Percentiles rank a stretch among this genome's conserved stretches.
phyloP scores from a whole-genome alignment of 1,140 invertebrate species.

The Helicorthomorpha holstii region DNA sequence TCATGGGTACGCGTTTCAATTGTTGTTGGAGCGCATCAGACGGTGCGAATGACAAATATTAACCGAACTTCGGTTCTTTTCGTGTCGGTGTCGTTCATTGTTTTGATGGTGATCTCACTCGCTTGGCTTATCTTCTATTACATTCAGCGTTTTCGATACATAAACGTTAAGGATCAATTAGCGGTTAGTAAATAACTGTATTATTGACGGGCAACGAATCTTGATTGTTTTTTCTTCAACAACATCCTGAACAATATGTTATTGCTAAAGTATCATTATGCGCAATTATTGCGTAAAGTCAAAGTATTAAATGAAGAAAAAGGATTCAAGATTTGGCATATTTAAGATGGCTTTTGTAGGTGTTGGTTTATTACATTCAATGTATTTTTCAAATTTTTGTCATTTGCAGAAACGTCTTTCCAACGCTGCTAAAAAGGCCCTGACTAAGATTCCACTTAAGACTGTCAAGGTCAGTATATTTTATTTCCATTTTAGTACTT shows the following conservation, averaged over 20 bases:
- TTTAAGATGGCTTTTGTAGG: too few relatives aligned
- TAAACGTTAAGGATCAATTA: constrained; percentile 64
- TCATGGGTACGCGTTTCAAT: constrained; percentile 44
- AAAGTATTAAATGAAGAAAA: too few relatives aligned
- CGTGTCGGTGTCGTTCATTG: constrained; percentile 85
- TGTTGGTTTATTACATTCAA: too few relatives aligned
- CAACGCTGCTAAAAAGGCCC: constrained; percentile 73
- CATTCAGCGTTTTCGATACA: constrained; percentile 76
- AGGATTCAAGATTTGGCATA: too few relatives aligned
- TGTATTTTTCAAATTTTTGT: too few relatives aligned
- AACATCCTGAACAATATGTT: too few relatives aligned
- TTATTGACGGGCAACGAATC: too few relatives aligned
- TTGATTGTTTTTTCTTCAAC: too few relatives aligned
- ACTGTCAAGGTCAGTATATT: constrained; percentile 39
- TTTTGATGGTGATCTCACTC: constrained; percentile 80
- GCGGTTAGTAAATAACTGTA: constrained; percentile 57
- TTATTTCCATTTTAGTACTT: neutral
- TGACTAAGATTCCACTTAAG: constrained; percentile 75
- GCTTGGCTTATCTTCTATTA: constrained; percentile 92
- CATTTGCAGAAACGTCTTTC: constrained; percentile 61
- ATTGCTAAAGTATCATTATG: too few relatives aligned
- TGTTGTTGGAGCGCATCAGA: constrained; percentile 37
- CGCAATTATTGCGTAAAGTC: too few relatives aligned
- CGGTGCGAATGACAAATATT: constrained; percentile 36
- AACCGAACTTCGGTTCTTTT: constrained; percentile 75